Conservation (phyloP, 1,140 invertebrate species). For the Zaprionus inermis region DNA sequence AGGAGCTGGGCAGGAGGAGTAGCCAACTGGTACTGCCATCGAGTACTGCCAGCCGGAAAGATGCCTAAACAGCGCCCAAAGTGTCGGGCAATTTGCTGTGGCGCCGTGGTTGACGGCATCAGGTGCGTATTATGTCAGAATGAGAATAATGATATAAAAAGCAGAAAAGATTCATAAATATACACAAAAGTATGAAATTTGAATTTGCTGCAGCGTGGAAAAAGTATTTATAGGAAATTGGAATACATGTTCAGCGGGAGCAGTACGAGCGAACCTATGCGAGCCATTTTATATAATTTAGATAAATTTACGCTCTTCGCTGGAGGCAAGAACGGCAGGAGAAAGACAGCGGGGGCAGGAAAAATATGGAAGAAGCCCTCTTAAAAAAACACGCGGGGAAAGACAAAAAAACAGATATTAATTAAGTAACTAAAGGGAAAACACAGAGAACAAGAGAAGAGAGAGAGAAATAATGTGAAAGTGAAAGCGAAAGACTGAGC, state of each 20-base stretch:
- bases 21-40: background rate
- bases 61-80: constrained; percentile 40
- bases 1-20: background rate
- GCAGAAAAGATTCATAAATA: constrained; percentile 27
- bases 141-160: constrained; percentile 68
- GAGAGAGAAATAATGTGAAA: too few species aligned
- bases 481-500: too few species aligned
- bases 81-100: constrained; percentile 62
- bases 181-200: constrained; percentile 56
- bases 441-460: too few species aligned
- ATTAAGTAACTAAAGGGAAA: too few species aligned
- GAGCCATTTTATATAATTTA: background rate
- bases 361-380: background rate
- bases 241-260: background rate
- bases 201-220: constrained; percentile 15
- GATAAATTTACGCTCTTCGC: background rate
- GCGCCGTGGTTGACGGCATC: constrained; percentile 52
- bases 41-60: background rate
- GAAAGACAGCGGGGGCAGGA: background rate
- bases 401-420: background rate
- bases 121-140: constrained; percentile 77
- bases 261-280: background rate
- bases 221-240: constrained; percentile 36
- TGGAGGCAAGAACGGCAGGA: background rate
- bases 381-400: background rate